These are phyloP conservation scores for Sthenelais limicola DNA, from an alignment of 2,888 invertebrate species.

Conservation along the genomic window DNA sequence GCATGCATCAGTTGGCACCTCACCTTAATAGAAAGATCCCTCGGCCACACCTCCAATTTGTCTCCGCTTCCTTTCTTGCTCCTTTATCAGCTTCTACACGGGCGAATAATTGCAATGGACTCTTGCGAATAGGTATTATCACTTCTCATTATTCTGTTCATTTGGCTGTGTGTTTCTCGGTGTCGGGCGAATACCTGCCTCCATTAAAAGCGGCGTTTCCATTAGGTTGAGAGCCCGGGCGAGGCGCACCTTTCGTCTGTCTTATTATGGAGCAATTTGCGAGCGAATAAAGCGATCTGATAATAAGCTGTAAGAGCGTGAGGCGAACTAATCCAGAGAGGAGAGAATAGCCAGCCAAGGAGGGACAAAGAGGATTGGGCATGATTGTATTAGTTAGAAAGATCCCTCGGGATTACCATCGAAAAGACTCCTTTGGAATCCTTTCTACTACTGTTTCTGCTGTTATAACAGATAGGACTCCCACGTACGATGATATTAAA, in stretches of 20 bases:
- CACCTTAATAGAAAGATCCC: slow-evolving; percentile 1
- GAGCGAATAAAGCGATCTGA: slow-evolving; percentile 7
- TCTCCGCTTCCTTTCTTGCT: slow-evolving; percentile 26
- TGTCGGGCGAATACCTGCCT: slow-evolving; percentile 6
- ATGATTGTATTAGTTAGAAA: slow-evolving; percentile 31
- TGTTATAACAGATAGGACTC: too few species aligned
- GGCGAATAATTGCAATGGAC: slow-evolving; percentile 30
- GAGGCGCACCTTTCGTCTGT: slow-evolving; percentile 19
- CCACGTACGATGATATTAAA: too few species aligned
- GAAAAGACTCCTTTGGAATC: too few species aligned
- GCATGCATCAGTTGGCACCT: too few species aligned
- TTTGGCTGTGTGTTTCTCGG: slow-evolving; percentile 31
- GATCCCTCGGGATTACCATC: slow-evolving; percentile 13
- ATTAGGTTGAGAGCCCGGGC: slow-evolving; percentile 28
- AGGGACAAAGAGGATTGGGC: slow-evolving; percentile 25
- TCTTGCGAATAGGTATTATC: slow-evolving; percentile 34
- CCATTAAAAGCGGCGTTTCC: slow-evolving; percentile 6
- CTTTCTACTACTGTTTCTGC: too few species aligned
- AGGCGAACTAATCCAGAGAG: background rate
- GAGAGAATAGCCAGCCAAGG: background rate
- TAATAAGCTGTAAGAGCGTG: slow-evolving; percentile 26
- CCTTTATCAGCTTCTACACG: slow-evolving; percentile 12
- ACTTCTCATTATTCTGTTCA: slow-evolving; percentile 35
- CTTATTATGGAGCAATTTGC: slow-evolving; percentile 29
- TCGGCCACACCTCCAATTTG: slow-evolving; percentile 15